Evolutionary conservation across 2,888 invertebrate species (phyloP).

Genomic region (Eurytoma adleriae): DNA sequence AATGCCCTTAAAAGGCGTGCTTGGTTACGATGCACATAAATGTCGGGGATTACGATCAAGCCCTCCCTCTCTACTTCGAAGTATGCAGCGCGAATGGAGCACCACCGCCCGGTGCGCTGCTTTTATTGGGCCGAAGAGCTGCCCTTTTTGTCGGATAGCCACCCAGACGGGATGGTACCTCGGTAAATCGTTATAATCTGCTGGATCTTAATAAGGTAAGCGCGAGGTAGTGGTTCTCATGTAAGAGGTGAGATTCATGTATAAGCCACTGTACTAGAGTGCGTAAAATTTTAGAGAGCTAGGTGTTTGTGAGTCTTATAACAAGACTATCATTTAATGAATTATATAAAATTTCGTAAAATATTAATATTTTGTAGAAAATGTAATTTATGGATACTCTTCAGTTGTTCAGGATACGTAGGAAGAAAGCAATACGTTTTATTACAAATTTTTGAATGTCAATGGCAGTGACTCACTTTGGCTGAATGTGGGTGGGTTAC

Average conservation of each 20-base stretch:
- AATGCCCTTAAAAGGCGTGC: conserved; percentile 31
- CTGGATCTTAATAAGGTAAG: conserved; percentile 59
- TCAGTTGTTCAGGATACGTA: no score
- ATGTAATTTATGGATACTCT: no score
- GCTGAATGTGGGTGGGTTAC: no score
- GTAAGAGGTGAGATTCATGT: neutral
- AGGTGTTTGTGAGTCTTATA: neutral
- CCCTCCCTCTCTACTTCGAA: neutral
- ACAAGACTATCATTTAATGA: conserved; percentile 27
- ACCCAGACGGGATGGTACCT: conserved; percentile 30
- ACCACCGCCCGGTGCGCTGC: neutral
- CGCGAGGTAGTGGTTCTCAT: conserved; percentile 2
- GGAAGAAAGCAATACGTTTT: no score
- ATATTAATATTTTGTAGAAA: conserved; percentile 16
- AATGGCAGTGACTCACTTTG: no score
- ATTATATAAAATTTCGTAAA: conserved; percentile 34
- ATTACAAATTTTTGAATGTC: no score
- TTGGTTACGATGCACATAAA: conserved; percentile 35
- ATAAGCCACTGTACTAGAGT: neutral
- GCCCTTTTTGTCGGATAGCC: neutral
- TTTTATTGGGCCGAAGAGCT: neutral
- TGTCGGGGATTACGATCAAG: conserved; percentile 35
- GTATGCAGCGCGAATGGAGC: neutral
- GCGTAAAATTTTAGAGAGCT: conserved; percentile 19
- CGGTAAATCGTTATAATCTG: conserved; percentile 59